These are phyloP conservation scores for Oeneis ivallda DNA, from an alignment of 2,888 invertebrate species.

Conservation along the genomic window DNA sequence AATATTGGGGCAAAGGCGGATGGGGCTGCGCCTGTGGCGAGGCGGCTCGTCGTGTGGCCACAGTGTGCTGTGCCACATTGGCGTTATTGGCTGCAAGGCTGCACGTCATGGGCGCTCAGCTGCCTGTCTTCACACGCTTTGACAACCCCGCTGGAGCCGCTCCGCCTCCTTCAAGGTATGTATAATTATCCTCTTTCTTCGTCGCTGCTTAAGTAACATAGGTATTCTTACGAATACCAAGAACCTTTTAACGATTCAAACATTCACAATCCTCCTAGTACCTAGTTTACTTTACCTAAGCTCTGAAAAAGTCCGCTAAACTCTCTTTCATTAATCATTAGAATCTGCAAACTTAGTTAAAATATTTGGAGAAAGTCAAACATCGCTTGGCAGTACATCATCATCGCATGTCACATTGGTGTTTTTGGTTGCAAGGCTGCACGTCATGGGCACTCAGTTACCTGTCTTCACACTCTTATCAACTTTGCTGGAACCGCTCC, in stretches of 20 bases:
- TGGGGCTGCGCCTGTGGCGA: conserved; percentile 81
- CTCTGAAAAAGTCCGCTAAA: no score
- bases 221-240: no score
- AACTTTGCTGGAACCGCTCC: no score
- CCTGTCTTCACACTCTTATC: conserved; percentile 97
- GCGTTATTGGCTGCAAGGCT: conserved; percentile 91
- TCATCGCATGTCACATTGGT: conserved; percentile 90
- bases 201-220: no score
- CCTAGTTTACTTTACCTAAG: no score
- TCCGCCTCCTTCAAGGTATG: conserved; percentile 85
- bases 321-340: no score
- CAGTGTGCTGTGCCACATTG: conserved; percentile 90
- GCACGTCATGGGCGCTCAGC: conserved; percentile 97
- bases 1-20: conserved; percentile 72
- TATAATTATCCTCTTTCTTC: no score
- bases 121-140: conserved; percentile 97
- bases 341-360: no score
- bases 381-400: conserved; percentile 83
- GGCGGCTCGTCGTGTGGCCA: conserved; percentile 88
- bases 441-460: conserved; percentile 97
- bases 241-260: no score
- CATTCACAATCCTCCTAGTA: no score
- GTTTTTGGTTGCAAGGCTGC: conserved; percentile 90
- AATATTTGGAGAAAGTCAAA: background rate
- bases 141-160: conserved; percentile 98